Conservation (phyloP, 2,113 vertebrate genomes). For the Nestor notabilis region DNA sequence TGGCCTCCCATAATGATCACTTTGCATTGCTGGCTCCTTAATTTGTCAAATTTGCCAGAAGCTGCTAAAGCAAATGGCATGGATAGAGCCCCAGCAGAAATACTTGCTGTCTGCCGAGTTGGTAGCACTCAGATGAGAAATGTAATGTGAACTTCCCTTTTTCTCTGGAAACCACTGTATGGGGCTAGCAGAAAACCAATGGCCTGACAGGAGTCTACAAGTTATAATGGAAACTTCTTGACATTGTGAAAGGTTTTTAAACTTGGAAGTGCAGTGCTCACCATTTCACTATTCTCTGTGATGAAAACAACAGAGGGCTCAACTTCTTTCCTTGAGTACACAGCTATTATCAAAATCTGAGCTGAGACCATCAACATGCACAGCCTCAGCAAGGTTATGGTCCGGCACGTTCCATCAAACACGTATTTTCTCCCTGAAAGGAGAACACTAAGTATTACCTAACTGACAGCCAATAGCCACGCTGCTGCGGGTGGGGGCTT, state of each 20-base stretch:
- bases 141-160: not conserved
- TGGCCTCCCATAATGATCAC: not conserved
- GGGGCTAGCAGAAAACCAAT: not conserved
- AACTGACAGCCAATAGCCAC: not conserved
- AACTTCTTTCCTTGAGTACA: not conserved
- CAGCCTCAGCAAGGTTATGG: not conserved
- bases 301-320: not conserved
- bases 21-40: not conserved
- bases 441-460: not conserved
- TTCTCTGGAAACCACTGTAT: not conserved
- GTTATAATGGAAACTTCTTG: not conserved
- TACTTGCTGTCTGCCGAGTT: not conserved
- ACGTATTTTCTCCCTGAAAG: not conserved
- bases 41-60: not conserved
- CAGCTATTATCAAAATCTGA: rapidly evolving
- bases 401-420: not conserved
- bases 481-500: rapidly evolving
- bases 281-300: not conserved
- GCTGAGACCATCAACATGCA: not conserved
- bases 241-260: not conserved
- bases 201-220: not conserved
- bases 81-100: not conserved
- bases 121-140: not conserved
- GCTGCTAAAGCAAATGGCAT: not conserved
- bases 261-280: not conserved